These are phyloP conservation scores for Diadumene lineata DNA, from an alignment of 92 coral and sea anemone genomes.

Conservation along the genomic window DNA sequence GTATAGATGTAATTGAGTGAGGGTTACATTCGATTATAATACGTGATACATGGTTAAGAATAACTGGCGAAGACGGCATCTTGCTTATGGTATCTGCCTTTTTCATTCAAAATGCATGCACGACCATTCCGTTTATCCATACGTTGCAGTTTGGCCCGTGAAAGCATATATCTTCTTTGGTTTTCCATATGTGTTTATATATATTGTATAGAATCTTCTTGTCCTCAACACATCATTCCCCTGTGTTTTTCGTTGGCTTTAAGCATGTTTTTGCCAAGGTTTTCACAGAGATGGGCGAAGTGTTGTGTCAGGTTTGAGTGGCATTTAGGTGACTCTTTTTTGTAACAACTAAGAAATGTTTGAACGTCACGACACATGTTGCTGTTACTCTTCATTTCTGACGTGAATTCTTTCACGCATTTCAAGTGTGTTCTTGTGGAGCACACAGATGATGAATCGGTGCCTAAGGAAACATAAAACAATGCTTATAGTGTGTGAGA, in stretches of 20 bases:
- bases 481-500: too few relatives aligned
- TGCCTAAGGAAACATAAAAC: conserved; percentile 18
- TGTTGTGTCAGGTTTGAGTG: conserved; percentile 37
- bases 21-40: too few relatives aligned
- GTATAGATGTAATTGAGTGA: too few relatives aligned
- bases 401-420: conserved; percentile 55
- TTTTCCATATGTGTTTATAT: too few relatives aligned
- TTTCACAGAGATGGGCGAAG: conserved; percentile 50
- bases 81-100: too few relatives aligned
- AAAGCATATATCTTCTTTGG: too few relatives aligned
- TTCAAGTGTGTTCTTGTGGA: conserved; percentile 44
- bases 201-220: too few relatives aligned
- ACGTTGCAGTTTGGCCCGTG: too few relatives aligned
- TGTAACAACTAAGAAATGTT: conserved; percentile 61
- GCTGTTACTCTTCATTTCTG: conserved; percentile 41
- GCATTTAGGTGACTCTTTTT: conserved; percentile 24
- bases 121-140: too few relatives aligned
- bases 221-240: conserved; percentile 85
- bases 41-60: too few relatives aligned
- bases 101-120: too few relatives aligned
- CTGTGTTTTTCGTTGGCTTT: conserved; percentile 35
- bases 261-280: conserved; percentile 72
- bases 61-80: too few relatives aligned
- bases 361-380: conserved; percentile 78
- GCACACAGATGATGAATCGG: conserved; percentile 18